Percentiles rank a stretch among this genome's conserved stretches.
These are phyloP conservation scores for Perizoma flavofasciatum DNA, from an alignment of 2,888 invertebrate species.

Conservation along the genomic window DNA sequence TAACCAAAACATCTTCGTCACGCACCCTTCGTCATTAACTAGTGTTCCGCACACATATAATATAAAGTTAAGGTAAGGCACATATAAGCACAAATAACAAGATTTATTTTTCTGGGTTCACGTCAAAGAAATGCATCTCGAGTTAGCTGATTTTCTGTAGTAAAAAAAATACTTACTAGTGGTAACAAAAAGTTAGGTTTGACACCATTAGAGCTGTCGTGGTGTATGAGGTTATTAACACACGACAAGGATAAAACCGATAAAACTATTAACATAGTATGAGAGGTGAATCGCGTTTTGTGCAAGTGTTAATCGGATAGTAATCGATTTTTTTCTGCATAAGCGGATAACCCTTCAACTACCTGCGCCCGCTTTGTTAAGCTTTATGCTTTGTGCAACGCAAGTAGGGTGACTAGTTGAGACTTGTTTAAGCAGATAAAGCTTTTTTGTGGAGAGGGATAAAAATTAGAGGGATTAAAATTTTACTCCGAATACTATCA, in stretches of 20 bases:
- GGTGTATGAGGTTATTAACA: constrained; percentile 36
- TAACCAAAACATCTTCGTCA: constrained; percentile 67
- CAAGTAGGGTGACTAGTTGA: constrained; percentile 57
- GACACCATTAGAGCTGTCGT: too few relatives aligned
- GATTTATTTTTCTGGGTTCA: too few relatives aligned
- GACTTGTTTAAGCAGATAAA: constrained; percentile 41
- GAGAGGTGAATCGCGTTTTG: constrained; percentile 64
- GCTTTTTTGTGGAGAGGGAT: not conserved
- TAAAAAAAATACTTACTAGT: too few relatives aligned
- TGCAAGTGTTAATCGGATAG: constrained; percentile 81
- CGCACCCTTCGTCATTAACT: constrained; percentile 52
- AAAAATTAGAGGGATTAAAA: too few relatives aligned
- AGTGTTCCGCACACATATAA: constrained; percentile 19
- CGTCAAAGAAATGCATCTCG: too few relatives aligned
- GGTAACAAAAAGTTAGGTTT: too few relatives aligned
- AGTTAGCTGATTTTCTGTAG: too few relatives aligned
- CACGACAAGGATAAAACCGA: constrained; percentile 53
- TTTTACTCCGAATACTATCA: too few relatives aligned
- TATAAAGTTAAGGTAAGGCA: not conserved
- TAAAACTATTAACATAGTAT: constrained; percentile 61
- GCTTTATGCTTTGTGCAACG: constrained; percentile 58
- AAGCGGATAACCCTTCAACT: constrained; percentile 82
- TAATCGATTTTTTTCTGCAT: constrained; percentile 74
- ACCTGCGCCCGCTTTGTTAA: constrained; percentile 70
- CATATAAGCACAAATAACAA: too few relatives aligned